Conservation (phyloP, 2,888 invertebrate species). For the Subacronicta megacephala region DNA sequence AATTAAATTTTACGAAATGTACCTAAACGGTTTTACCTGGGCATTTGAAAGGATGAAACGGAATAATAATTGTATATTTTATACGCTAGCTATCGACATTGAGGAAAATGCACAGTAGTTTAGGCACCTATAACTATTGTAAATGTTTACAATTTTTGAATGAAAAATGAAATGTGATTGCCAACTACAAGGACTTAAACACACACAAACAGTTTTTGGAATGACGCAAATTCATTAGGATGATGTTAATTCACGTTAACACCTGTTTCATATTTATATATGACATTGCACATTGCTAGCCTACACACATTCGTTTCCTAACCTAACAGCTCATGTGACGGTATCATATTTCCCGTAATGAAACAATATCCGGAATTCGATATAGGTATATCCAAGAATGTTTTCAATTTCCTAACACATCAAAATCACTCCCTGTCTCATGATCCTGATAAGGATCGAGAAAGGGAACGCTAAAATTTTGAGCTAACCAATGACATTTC, state of each 20-base stretch:
- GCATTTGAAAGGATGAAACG: slow-evolving; percentile 8
- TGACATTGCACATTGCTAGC: slow-evolving; percentile 13
- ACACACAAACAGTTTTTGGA: background rate
- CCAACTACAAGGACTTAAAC: slow-evolving; percentile 11
- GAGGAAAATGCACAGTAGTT: slow-evolving; percentile 13
- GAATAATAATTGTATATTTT: slow-evolving; percentile 5
- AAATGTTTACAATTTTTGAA: background rate
- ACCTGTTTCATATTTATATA: slow-evolving; percentile 9
- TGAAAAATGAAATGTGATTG: background rate
- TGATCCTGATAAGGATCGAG: too few relatives aligned
- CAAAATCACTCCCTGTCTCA: too few relatives aligned
- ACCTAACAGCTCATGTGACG: slow-evolving; percentile 30
- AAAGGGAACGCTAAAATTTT: too few relatives aligned
- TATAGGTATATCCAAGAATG: background rate
- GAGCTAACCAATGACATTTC: too few relatives aligned
- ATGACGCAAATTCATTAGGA: slow-evolving; percentile 5
- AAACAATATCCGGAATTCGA: slow-evolving; percentile 11
- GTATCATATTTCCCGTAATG: slow-evolving; percentile 21
- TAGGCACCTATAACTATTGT: background rate
- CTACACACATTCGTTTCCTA: slow-evolving; percentile 1
- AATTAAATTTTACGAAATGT: background rate
- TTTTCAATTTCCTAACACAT: background rate
- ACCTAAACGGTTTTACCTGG: too few relatives aligned
- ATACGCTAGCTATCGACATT: background rate
- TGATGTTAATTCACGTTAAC: slow-evolving; percentile 16